Conservation (phyloP, 1,140 invertebrate species). For the Sminthurinus signatus region DNA sequence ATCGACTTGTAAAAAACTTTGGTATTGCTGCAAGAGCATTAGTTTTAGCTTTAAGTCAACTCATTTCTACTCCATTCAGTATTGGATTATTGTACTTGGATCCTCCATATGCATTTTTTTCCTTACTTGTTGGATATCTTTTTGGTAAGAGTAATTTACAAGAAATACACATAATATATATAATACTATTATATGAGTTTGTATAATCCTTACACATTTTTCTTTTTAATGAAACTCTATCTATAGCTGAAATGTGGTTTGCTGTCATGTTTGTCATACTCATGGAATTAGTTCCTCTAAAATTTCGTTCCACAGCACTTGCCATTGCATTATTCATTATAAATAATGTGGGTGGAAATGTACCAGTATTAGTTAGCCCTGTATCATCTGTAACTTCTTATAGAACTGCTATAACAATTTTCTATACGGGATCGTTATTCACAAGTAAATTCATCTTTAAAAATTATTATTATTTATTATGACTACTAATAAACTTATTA, state of each 20-base stretch:
- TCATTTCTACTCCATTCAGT: slow-evolving; percentile 65
- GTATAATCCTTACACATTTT: not conserved
- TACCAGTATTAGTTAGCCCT: slow-evolving; percentile 78
- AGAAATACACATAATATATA: no score
- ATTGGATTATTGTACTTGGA: slow-evolving; percentile 79
- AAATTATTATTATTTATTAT: not conserved
- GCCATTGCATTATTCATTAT: slow-evolving; percentile 82
- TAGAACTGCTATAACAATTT: slow-evolving; percentile 72
- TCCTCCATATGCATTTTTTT: slow-evolving; percentile 77
- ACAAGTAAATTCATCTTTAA: slow-evolving; percentile 60
- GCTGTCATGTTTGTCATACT: slow-evolving; percentile 82
- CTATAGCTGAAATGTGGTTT: slow-evolving; percentile 85
- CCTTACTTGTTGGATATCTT: slow-evolving; percentile 73
- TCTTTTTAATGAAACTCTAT: slow-evolving; percentile 29
- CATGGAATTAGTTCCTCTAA: slow-evolving; percentile 75
- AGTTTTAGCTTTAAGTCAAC: slow-evolving; percentile 69
- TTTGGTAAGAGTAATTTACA: slow-evolving; percentile 58
- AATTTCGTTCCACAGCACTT: slow-evolving; percentile 71
- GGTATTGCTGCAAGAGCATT: slow-evolving; percentile 76
- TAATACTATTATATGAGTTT: no score
- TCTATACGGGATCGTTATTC: slow-evolving; percentile 75
- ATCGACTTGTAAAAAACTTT: slow-evolving; percentile 79
- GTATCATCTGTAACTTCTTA: slow-evolving; percentile 72
- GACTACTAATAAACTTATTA: not conserved
- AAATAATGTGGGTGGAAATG: slow-evolving; percentile 88